phyloP scores from a whole-genome alignment of 2,113 vertebrate genomes.

The Orthonyx spaldingii region DNA sequence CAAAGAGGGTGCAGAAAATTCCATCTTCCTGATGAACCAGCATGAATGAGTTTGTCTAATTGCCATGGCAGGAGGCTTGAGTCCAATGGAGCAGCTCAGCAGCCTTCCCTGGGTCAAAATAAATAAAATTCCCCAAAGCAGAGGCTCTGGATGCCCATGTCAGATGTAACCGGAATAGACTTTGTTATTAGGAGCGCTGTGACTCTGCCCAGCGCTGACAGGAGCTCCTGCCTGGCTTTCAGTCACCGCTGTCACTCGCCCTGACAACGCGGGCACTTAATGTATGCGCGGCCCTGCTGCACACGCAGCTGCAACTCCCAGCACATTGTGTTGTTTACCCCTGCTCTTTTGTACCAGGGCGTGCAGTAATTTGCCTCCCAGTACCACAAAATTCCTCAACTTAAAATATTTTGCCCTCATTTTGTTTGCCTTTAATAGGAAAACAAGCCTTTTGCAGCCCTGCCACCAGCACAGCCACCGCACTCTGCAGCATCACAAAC shows the following conservation, averaged over 20 bases:
- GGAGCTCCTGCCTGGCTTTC: slow-evolving; percentile 70
- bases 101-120: not conserved
- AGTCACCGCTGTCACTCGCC: slow-evolving; percentile 74
- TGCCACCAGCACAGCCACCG: not conserved
- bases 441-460: slow-evolving; percentile 34
- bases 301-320: slow-evolving; percentile 64
- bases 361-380: slow-evolving; percentile 72
- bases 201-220: slow-evolving; percentile 66
- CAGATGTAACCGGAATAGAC: slow-evolving; percentile 73
- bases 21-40: not conserved
- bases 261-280: slow-evolving; percentile 71
- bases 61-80: not conserved
- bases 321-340: slow-evolving; percentile 71
- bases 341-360: slow-evolving; percentile 68
- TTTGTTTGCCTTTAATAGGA: slow-evolving; percentile 64
- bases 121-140: slow-evolving; percentile 5
- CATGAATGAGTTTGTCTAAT: not conserved
- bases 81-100: not conserved
- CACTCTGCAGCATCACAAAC: slow-evolving; percentile 6
- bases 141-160: slow-evolving; percentile 54
- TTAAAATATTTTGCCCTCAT: slow-evolving; percentile 65
- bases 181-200: slow-evolving; percentile 69
- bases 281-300: slow-evolving; percentile 69
- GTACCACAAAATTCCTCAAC: slow-evolving; percentile 71
- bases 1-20: not conserved